These are phyloP conservation scores for Drosophila kanekoi DNA, from an alignment of 2,888 invertebrate genomes.

Conservation along the genomic window DNA sequence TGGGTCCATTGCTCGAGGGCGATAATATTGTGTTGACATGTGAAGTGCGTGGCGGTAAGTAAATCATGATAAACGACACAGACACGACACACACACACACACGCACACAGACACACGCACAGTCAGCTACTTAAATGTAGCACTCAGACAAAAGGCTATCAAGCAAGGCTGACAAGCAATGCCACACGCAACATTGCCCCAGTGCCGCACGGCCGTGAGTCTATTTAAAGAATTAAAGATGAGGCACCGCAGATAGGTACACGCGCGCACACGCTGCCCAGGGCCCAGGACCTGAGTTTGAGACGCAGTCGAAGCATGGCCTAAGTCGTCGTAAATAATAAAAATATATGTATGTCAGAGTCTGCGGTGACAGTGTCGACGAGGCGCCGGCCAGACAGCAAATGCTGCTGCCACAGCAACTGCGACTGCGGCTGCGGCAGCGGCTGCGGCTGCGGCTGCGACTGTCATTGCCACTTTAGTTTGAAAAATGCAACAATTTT, in stretches of 20 bases:
- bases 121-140: constrained; percentile 75
- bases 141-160: constrained; percentile 81
- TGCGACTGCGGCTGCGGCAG: constrained; percentile 36
- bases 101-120: constrained; percentile 29
- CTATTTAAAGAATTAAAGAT: constrained; percentile 82
- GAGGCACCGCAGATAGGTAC: constrained; percentile 64
- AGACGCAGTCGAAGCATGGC: constrained; percentile 33
- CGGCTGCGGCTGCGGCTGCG: constrained; percentile 33
- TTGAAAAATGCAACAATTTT: constrained; percentile 80
- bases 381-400: constrained; percentile 13
- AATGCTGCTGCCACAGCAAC: constrained; percentile 9
- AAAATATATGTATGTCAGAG: constrained; percentile 81
- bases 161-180: constrained; percentile 62
- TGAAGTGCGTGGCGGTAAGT: constrained; percentile 95
- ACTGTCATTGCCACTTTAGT: constrained; percentile 78
- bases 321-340: constrained; percentile 81
- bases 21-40: constrained; percentile 93
- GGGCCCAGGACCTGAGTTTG: constrained; percentile 1
- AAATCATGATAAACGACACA: constrained; percentile 77
- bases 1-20: constrained; percentile 93
- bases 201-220: constrained; percentile 47
- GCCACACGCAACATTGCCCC: constrained; percentile 56
- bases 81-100: constrained; percentile 50
- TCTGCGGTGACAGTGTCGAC: constrained; percentile 72
- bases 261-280: constrained; percentile 35